These are phyloP conservation scores for Ctenicera cuprea DNA, from an alignment of 2,888 invertebrate species.

Conservation along the genomic window DNA sequence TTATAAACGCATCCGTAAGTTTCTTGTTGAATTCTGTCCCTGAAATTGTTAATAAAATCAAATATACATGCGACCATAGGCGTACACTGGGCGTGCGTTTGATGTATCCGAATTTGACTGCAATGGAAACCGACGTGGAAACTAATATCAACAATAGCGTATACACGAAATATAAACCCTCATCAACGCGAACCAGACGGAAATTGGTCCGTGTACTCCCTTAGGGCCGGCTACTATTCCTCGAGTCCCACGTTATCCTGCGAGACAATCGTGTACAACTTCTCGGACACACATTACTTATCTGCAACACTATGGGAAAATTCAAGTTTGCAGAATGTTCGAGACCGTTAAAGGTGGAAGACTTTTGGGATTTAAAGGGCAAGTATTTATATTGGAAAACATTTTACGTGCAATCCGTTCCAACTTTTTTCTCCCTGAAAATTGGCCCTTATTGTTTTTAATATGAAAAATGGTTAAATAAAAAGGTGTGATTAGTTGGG, in stretches of 20 bases:
- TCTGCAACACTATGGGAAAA: conserved; percentile 37
- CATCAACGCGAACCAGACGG: conserved; percentile 56
- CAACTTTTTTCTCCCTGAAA: no score
- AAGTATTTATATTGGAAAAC: no score
- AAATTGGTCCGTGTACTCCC: conserved; percentile 55
- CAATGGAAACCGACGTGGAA: conserved; percentile 40
- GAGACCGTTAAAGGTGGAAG: conserved; percentile 13
- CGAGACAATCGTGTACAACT: conserved; percentile 47
- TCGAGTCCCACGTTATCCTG: conserved; percentile 44
- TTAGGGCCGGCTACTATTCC: conserved; percentile 49
- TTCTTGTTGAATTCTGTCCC: background rate
- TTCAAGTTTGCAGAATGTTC: conserved; percentile 28
- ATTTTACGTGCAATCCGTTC: no score
- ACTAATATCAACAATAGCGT: conserved; percentile 51
- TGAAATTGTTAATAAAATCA: background rate
- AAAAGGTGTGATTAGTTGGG: no score
- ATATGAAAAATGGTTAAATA: no score
- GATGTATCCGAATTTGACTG: background rate
- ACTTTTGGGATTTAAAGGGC: conserved; percentile 10
- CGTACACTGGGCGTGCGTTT: background rate
- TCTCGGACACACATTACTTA: conserved; percentile 42
- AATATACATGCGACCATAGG: no score
- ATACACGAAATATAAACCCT: conserved; percentile 54
- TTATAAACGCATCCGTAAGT: background rate
- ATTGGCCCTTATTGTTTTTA: no score